Evolutionary conservation across 1,140 invertebrate species (phyloP).

Genomic region (fruit fly (Drosophila melanogaster)): DNA sequence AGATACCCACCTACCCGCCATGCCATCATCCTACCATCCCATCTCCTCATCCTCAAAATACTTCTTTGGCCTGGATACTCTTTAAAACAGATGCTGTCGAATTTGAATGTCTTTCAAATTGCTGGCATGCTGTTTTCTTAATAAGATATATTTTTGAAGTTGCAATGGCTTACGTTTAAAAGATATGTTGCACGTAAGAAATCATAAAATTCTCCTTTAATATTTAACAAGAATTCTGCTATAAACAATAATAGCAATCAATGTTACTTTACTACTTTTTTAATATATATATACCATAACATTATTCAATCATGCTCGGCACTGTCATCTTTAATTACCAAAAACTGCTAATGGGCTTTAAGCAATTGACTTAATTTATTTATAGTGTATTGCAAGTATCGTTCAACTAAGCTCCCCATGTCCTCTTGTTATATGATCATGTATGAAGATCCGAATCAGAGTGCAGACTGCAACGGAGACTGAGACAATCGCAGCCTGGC

Average conservation of each 20-base stretch:
- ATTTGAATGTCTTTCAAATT: no score
- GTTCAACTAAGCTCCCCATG: background rate
- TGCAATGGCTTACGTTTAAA: no score
- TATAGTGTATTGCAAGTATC: constrained; percentile 4
- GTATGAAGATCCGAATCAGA: constrained; percentile 75
- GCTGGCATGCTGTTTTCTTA: no score
- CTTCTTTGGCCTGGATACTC: constrained; percentile 12
- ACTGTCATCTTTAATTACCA: background rate
- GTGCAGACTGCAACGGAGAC: constrained; percentile 45
- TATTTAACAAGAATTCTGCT: no score
- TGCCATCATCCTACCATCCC: constrained; percentile 3
- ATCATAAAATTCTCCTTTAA: no score
- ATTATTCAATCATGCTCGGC: no score
- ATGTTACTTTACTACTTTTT: no score
- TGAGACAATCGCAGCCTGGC: constrained; percentile 57
- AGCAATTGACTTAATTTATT: background rate
- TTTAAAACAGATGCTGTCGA: background rate
- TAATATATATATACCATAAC: no score
- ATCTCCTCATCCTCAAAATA: background rate
- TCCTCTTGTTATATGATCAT: constrained; percentile 63
- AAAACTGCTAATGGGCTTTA: background rate
- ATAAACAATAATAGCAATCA: no score
- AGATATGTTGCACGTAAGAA: no score
- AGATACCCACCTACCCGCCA: constrained; percentile 2
- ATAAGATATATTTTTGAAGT: no score